Percentiles rank a stretch among this genome's conserved stretches.
Conservation (phyloP, 2,113 vertebrate species). For the Xenotilapia flavipinnis region DNA sequence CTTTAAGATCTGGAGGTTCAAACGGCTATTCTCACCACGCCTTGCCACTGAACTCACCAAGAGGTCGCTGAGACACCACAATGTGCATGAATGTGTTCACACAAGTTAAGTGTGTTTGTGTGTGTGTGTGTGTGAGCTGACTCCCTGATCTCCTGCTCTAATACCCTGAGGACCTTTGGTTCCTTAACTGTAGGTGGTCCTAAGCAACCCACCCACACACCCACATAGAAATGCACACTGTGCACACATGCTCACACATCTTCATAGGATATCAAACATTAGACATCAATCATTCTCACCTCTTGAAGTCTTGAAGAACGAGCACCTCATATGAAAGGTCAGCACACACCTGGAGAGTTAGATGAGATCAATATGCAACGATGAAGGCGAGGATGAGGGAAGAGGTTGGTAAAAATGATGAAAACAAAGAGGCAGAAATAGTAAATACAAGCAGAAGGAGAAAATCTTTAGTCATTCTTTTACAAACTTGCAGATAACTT, state of each 20-base stretch:
- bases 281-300: conserved; percentile 58
- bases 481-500: neutral
- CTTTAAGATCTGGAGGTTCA: conserved; percentile 66
- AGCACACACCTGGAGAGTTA: conserved; percentile 37
- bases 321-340: conserved; percentile 61
- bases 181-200: conserved; percentile 58
- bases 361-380: conserved; percentile 33
- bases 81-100: neutral
- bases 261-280: conserved; percentile 70
- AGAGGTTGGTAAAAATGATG: neutral
- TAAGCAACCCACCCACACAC: conserved; percentile 29
- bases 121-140: neutral
- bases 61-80: conserved; percentile 57
- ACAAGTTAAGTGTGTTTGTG: neutral
- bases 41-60: conserved; percentile 65
- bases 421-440: neutral
- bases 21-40: conserved; percentile 57
- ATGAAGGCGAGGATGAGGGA: neutral
- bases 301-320: conserved; percentile 69
- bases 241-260: conserved; percentile 53
- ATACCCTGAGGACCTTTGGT: conserved; percentile 70
- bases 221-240: conserved; percentile 5
- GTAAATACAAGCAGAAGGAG: neutral
- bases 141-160: conserved; percentile 60
- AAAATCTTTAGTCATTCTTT: neutral